Percentiles rank a stretch among this genome's conserved stretches.
phyloP scores from a whole-genome alignment of 92 coral and sea anemone genomes.

The Bergia puertoricense region DNA sequence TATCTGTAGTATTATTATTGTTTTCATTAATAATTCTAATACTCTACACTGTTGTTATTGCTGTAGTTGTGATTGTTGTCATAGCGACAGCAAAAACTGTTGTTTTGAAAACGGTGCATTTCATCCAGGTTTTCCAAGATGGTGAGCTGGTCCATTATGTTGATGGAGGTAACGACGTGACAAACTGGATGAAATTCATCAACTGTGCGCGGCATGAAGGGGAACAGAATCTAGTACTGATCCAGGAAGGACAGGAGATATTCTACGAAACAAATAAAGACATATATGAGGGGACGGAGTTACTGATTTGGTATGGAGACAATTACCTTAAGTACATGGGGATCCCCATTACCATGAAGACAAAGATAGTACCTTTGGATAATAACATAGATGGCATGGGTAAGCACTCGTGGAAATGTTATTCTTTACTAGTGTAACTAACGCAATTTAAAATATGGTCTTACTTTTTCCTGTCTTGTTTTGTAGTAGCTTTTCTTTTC shows the following conservation, averaged over 20 bases:
- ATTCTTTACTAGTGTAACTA: not conserved
- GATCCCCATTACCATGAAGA: slow-evolving; percentile 95
- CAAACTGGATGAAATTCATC: slow-evolving; percentile 94
- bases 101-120: not conserved
- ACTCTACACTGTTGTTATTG: no score
- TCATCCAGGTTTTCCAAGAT: slow-evolving; percentile 82
- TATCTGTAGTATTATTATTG: no score
- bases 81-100: not conserved
- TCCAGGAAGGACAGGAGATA: slow-evolving; percentile 87
- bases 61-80: not conserved
- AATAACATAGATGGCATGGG: slow-evolving; percentile 39
- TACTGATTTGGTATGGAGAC: slow-evolving; percentile 97
- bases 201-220: slow-evolving; percentile 97
- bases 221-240: slow-evolving; percentile 85
- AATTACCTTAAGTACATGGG: slow-evolving; percentile 97
- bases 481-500: no score
- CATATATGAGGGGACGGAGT: slow-evolving; percentile 86
- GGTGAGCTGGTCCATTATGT: slow-evolving; percentile 87
- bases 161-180: slow-evolving; percentile 81
- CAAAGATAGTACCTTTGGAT: slow-evolving; percentile 59
- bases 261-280: slow-evolving; percentile 82
- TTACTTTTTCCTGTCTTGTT: not conserved
- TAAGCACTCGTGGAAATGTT: not conserved
- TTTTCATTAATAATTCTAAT: no score
- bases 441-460: no score